Evolutionary conservation across 1,140 invertebrate species (phyloP).

Genomic region (Bombyx mandarina): DNA sequence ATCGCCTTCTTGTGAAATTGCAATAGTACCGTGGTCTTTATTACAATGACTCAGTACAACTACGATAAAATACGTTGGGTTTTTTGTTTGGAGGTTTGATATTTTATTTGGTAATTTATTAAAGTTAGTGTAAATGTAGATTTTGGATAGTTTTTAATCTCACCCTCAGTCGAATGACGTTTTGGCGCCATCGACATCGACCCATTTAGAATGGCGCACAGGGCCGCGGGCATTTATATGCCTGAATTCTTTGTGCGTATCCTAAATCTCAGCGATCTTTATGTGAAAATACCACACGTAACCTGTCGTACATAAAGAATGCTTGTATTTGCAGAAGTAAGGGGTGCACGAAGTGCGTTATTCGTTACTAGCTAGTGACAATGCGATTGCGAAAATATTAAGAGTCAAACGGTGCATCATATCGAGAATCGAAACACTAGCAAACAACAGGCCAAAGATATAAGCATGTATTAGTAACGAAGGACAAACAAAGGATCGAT

Average conservation of each 20-base stretch:
- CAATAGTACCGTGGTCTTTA: conserved; percentile 39
- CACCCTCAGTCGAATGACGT: conserved; percentile 50
- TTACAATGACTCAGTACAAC: conserved; percentile 34
- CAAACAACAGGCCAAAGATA: conserved; percentile 67
- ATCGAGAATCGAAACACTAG: conserved; percentile 42
- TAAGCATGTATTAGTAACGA: conserved; percentile 61
- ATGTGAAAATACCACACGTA: conserved; percentile 35
- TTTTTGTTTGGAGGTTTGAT: no score
- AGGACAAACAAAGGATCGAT: conserved; percentile 56
- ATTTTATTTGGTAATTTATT: no score
- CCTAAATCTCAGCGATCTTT: conserved; percentile 45
- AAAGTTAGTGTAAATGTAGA: no score
- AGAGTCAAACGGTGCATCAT: conserved; percentile 40
- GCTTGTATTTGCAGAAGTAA: conserved; percentile 54
- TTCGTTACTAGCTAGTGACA: conserved; percentile 61
- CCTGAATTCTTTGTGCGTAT: conserved; percentile 53
- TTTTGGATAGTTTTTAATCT: conserved; percentile 2
- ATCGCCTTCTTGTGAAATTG: conserved; percentile 65
- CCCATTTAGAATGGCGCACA: conserved; percentile 56
- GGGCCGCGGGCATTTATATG: conserved; percentile 43
- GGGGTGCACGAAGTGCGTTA: conserved; percentile 64
- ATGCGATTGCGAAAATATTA: conserved; percentile 59
- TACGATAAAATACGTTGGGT: conserved; percentile 7
- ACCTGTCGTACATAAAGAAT: conserved; percentile 25
- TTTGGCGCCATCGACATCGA: conserved; percentile 70